Base-by-base conservation (phyloP, 2,113 vertebrate species). In the Nannobrachium achirus region DNA sequence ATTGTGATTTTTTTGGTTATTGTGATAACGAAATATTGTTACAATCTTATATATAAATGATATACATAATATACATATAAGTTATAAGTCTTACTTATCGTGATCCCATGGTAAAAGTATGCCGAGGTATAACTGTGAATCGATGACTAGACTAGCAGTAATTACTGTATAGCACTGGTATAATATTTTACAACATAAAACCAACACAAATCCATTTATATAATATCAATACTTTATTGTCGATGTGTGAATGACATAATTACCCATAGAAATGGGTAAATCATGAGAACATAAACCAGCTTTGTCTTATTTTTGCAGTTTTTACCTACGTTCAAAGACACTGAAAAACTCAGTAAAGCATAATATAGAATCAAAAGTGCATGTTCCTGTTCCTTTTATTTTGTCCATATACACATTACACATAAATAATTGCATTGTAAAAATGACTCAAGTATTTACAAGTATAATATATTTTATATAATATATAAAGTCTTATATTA, bases 341-440 rank as follows among this genome's bases (percentile, higher is more conserved):
- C 89, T 92, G 93, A 94, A 93, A 95, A 92, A 94, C 66, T 88
- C 86, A 81, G 88, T 86, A 88, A 89, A 83, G 80, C 86, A 85
- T 86, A n/a, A 81, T 83, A 93, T 90, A 92, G 92, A 96, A 95
- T 94, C 94, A 93, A 97, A 98, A 98, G 96, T 98, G 96, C 96
- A 94, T 99, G 93, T 94, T 94, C 91, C 83, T 85, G 80, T 89
- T 91, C 82, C 84, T 84, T 82, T 92, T 92, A 82, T 85, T 89
- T 87, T 91, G 93, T 95, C 93, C 94, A 95, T 95, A 95, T 95
- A 96, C 94, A 96, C 95, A 97, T 95, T 96, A 96, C 96, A 97
- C 95, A 98, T 99, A 99, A 99, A 99, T 99, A 99, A 97, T 97
- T 95, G 97, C 95, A 95, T 94, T 94, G 95, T 97, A 98, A 98